Conservation (phyloP, 2,888 invertebrate genomes). For the Ischnus inquisitorius region DNA sequence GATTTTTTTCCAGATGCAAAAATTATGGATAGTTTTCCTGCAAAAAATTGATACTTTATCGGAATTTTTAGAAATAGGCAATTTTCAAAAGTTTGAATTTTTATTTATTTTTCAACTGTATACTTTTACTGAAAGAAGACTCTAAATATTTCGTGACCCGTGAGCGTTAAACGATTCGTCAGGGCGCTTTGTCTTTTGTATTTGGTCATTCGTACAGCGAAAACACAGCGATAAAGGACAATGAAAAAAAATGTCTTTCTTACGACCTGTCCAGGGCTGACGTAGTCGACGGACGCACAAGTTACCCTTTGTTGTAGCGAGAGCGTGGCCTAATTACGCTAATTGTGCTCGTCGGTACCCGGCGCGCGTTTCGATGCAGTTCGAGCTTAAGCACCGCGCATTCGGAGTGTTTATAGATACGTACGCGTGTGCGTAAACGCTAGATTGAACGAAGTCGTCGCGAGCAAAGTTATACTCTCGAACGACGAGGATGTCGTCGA, state of each 20-base stretch:
- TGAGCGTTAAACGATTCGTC: background rate
- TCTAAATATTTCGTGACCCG: background rate
- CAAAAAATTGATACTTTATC: background rate
- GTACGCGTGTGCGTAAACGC: slow-evolving; percentile 33
- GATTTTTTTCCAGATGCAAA: too few species aligned
- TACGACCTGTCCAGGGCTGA: background rate
- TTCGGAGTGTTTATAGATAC: slow-evolving; percentile 43
- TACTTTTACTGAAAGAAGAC: too few species aligned
- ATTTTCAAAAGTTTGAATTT: too few species aligned
- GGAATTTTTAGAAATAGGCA: background rate
- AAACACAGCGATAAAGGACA: background rate
- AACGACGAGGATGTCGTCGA: slow-evolving; percentile 42
- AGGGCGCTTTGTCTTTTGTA: background rate
- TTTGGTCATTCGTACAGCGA: background rate
- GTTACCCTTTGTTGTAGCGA: slow-evolving; percentile 62
- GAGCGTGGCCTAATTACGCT: slow-evolving; percentile 69
- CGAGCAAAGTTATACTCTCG: slow-evolving; percentile 22
- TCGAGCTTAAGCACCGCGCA: slow-evolving; percentile 31
- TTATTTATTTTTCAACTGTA: too few species aligned
- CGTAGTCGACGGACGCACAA: slow-evolving; percentile 32
- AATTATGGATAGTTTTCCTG: background rate
- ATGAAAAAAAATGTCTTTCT: slow-evolving; percentile 20
- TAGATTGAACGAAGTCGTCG: slow-evolving; percentile 3
- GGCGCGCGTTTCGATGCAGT: slow-evolving; percentile 34
- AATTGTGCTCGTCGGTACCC: slow-evolving; percentile 64